A percentile compares a stretch with the other conserved stretches of the same genome.
Evolutionary conservation across 2,113 vertebrate genomes (phyloP).

Genomic region (Neodontobutis hainanensis): DNA sequence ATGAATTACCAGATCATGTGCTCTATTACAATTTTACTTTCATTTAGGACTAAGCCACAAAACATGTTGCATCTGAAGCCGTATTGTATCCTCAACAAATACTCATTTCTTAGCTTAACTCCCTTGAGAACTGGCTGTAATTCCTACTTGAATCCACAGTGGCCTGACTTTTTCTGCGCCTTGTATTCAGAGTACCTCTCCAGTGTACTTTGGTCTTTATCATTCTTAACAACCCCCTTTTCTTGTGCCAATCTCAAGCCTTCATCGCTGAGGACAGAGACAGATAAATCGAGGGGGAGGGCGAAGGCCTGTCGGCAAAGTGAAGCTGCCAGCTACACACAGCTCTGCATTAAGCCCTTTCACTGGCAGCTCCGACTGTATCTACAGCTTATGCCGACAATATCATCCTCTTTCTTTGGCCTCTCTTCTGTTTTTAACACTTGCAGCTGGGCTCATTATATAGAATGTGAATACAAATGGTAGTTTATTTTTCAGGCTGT

Average conservation of each 20-base stretch:
- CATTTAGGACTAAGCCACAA: neutral
- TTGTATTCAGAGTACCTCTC: constrained; percentile 18
- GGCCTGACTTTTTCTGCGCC: constrained; percentile 9
- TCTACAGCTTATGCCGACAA: constrained; percentile 48
- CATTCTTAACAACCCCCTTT: constrained; percentile 24
- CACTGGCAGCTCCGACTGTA: constrained; percentile 52
- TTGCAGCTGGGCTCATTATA: constrained; percentile 37
- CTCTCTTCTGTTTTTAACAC: constrained; percentile 10
- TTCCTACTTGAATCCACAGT: neutral
- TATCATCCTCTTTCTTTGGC: constrained; percentile 20
- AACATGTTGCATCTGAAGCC: neutral
- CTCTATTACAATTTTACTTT: neutral
- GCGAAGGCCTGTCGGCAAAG: constrained; percentile 50
- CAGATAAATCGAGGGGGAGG: constrained; percentile 42
- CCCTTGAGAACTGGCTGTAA: neutral
- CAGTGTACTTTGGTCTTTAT: constrained; percentile 28
- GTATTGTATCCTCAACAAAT: neutral
- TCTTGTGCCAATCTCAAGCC: constrained; percentile 49
- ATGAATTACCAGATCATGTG: neutral
- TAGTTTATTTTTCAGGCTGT: constrained; percentile 42
- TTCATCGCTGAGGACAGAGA: constrained; percentile 47
- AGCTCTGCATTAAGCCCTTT: constrained; percentile 58
- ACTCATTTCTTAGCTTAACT: constrained; percentile 14
- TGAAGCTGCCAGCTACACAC: constrained; percentile 51
- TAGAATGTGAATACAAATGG: neutral